Evolutionary conservation across 2,797 vertebrate genomes (phyloP).

Genomic region (Acipenser transmontanus): DNA sequence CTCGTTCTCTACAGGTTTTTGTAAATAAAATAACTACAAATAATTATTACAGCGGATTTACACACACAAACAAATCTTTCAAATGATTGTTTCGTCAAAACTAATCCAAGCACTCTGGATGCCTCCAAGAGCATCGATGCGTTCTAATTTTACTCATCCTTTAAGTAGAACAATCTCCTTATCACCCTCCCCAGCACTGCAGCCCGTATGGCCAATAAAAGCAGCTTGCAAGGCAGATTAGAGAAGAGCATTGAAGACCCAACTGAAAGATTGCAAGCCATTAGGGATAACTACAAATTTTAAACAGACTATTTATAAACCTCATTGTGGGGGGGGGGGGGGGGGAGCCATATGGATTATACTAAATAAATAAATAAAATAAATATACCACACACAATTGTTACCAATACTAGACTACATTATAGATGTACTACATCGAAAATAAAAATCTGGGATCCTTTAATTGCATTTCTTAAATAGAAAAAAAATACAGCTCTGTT

Average conservation of each 20-base stretch:
- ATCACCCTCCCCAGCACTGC: slow-evolving; percentile 50
- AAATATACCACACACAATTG: too few species aligned
- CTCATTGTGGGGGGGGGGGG: too few species aligned
- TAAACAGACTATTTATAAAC: background rate
- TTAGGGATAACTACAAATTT: slow-evolving; percentile 41
- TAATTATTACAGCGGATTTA: too few species aligned
- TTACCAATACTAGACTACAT: too few species aligned
- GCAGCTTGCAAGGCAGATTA: slow-evolving; percentile 48
- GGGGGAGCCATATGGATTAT: too few species aligned
- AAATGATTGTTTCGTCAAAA: slow-evolving; percentile 11
- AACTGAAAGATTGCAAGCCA: slow-evolving; percentile 22
- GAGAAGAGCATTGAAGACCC: background rate
- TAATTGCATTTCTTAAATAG: too few species aligned
- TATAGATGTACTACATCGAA: too few species aligned
- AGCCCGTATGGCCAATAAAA: slow-evolving; percentile 53
- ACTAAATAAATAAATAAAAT: too few species aligned
- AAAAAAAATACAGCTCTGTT: too few species aligned
- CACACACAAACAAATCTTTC: background rate
- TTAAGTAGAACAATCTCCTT: slow-evolving; percentile 73
- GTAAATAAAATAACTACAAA: too few species aligned
- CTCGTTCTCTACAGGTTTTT: too few species aligned
- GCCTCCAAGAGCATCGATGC: slow-evolving; percentile 48
- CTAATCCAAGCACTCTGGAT: slow-evolving; percentile 14
- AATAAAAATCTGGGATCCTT: too few species aligned
- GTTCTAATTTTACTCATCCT: slow-evolving; percentile 79